Conservation (phyloP, 2,888 invertebrate genomes). For the Drosophila tripunctata region DNA sequence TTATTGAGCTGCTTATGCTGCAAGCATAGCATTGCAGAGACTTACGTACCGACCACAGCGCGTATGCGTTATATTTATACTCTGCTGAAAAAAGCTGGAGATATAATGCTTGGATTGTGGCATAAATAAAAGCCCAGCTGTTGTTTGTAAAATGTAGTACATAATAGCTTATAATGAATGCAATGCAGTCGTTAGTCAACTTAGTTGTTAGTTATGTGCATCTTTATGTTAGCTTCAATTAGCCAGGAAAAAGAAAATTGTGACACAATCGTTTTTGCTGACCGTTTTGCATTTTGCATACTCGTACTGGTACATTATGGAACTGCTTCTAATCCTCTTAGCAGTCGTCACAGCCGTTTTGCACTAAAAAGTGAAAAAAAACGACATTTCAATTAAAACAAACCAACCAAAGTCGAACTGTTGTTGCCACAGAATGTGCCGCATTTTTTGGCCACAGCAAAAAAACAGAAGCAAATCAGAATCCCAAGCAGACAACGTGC, state of each 20-base stretch:
- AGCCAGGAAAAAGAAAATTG: slow-evolving; percentile 41
- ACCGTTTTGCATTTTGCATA: slow-evolving; percentile 58
- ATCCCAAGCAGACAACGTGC: slow-evolving; percentile 15
- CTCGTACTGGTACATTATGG: slow-evolving; percentile 59
- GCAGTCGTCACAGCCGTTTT: slow-evolving; percentile 31
- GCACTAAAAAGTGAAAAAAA: slow-evolving; percentile 59
- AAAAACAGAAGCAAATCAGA: slow-evolving; percentile 17
- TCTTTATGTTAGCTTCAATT: slow-evolving; percentile 52
- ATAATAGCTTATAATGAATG: not conserved
- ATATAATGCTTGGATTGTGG: not conserved
- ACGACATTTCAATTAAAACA: slow-evolving; percentile 75
- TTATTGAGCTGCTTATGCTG: slow-evolving; percentile 42
- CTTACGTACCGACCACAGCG: not conserved
- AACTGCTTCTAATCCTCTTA: slow-evolving; percentile 70
- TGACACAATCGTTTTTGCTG: slow-evolving; percentile 49
- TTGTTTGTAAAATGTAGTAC: not conserved
- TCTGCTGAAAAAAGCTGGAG: not conserved
- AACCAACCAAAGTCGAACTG: slow-evolving; percentile 51
- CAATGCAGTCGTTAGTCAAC: not conserved
- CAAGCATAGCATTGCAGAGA: not conserved
- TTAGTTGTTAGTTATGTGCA: not conserved
- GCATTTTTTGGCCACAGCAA: slow-evolving; percentile 58
- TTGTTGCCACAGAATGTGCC: slow-evolving; percentile 31
- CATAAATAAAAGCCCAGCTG: not conserved
- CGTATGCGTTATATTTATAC: slow-evolving; percentile 46